Percentiles rank a stretch among this genome's conserved stretches.
phyloP scores from a whole-genome alignment of 2,797 vertebrate genomes.

The Ceyx erithaca region DNA sequence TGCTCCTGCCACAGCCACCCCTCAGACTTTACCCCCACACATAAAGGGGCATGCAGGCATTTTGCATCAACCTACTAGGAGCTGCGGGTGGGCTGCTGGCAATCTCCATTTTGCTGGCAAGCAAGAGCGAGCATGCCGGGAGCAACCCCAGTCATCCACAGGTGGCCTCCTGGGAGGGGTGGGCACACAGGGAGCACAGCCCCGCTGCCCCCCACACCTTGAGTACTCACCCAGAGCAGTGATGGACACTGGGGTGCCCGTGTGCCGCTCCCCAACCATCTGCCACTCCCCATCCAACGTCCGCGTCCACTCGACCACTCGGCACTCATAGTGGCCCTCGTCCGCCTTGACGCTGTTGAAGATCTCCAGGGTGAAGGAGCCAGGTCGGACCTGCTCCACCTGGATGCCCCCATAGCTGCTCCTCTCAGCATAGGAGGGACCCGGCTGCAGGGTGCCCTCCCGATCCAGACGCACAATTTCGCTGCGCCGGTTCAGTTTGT shows the following conservation, averaged over 20 bases:
- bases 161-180: background rate
- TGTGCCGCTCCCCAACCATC: constrained; percentile 87
- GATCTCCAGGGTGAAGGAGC: constrained; percentile 80
- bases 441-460: constrained; percentile 79
- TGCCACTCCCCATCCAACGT: constrained; percentile 88
- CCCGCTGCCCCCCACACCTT: background rate
- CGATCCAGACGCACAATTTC: constrained; percentile 89
- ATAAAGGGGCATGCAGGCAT: fast-evolving
- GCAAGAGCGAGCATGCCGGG: background rate
- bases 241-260: constrained; percentile 83
- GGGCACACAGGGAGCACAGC: fast-evolving
- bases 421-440: constrained; percentile 77
- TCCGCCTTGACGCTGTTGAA: constrained; percentile 81
- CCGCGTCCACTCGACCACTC: constrained; percentile 82
- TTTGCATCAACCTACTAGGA: background rate
- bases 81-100: background rate
- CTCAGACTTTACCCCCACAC: background rate
- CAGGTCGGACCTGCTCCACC: constrained; percentile 81
- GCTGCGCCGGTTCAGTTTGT: constrained; percentile 80
- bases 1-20: background rate
- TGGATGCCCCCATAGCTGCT: constrained; percentile 79
- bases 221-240: constrained; percentile 89
- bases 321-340: constrained; percentile 83
- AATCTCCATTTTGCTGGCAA: background rate
- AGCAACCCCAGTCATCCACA: background rate